These are phyloP conservation scores for Serilophus lunatus DNA, from an alignment of 2,113 vertebrate genomes.

Conservation along the genomic window DNA sequence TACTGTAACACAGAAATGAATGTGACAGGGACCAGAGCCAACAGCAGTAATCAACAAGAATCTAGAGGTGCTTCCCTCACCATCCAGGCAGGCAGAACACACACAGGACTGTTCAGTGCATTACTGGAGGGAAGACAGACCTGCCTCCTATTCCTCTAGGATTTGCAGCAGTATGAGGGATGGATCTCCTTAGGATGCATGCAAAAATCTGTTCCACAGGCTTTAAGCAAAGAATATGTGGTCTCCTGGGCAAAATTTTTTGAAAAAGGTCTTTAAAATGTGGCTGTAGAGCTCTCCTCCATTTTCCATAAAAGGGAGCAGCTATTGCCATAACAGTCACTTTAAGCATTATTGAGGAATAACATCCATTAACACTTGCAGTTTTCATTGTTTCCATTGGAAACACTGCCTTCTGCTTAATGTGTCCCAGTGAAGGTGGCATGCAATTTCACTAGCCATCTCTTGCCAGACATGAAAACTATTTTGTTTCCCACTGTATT, in stretches of 20 bases:
- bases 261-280: conserved; percentile 27
- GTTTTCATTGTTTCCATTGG: conserved; percentile 57
- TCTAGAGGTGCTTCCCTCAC: background rate
- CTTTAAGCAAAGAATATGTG: conserved; percentile 22
- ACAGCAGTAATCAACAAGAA: background rate
- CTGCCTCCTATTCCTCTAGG: background rate
- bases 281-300: background rate
- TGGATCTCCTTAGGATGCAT: background rate
- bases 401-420: conserved; percentile 65
- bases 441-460: conserved; percentile 56
- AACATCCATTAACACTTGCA: conserved; percentile 51
- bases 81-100: background rate
- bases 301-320: conserved; percentile 47
- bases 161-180: background rate
- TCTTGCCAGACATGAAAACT: conserved; percentile 64
- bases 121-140: background rate
- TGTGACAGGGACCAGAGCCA: background rate
- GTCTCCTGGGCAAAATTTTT: conserved; percentile 7
- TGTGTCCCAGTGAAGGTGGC: conserved; percentile 59
- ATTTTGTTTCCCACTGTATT: conserved; percentile 64
- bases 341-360: conserved; percentile 57
- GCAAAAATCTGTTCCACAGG: conserved; percentile 12
- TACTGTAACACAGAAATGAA: background rate
- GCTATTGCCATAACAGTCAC: conserved; percentile 32
- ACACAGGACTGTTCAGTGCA: background rate